Evolutionary conservation across 2,888 invertebrate species (phyloP).

Genomic region (Auanema sp.): DNA sequence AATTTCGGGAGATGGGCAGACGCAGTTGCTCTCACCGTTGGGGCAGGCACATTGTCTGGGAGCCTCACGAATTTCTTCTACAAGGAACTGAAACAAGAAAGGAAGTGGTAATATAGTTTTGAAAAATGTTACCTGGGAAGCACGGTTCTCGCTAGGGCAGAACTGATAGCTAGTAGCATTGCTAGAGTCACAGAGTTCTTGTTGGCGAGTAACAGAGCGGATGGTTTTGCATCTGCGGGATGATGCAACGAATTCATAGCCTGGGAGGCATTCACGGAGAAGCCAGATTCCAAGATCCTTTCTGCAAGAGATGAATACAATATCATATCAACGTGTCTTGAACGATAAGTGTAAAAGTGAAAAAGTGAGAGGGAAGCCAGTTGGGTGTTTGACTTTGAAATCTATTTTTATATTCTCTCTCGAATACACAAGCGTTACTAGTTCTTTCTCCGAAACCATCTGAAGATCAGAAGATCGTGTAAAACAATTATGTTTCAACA

Average conservation of each 20-base stretch:
- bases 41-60: constrained; percentile 59
- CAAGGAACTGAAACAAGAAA: constrained; percentile 43
- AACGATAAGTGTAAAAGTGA: too few species aligned
- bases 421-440: too few species aligned
- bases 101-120: constrained; percentile 3
- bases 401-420: too few species aligned
- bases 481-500: too few species aligned
- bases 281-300: constrained; percentile 63
- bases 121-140: constrained; percentile 22
- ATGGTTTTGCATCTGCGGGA: constrained; percentile 57
- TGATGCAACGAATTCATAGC: constrained; percentile 60
- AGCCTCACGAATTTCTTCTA: constrained; percentile 56
- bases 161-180: constrained; percentile 57
- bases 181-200: constrained; percentile 57
- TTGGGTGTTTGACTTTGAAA: too few species aligned
- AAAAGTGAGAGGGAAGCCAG: too few species aligned
- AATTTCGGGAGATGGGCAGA: constrained; percentile 59
- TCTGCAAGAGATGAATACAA: constrained; percentile 35
- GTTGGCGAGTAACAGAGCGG: constrained; percentile 55
- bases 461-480: too few species aligned
- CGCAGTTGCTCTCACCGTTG: constrained; percentile 58
- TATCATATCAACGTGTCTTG: too few species aligned
- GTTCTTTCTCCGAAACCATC: too few species aligned
- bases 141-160: constrained; percentile 47
- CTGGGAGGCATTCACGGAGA: constrained; percentile 58